Conservation (phyloP, 2,888 invertebrate genomes). For the Eristalis arbustorum region DNA sequence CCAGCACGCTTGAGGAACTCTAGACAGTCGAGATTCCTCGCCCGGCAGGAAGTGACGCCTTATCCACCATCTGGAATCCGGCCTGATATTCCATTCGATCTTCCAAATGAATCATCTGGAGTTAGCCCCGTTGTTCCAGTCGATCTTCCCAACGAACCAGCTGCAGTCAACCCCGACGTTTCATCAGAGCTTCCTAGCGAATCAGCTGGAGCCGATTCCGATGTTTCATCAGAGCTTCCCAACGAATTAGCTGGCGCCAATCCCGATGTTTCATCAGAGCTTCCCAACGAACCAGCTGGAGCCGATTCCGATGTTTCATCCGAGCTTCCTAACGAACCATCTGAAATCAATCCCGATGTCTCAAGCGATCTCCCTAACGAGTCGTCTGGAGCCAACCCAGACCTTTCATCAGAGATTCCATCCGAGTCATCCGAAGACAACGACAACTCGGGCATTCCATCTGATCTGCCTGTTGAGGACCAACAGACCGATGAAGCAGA, state of each 20-base stretch:
- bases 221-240: background rate
- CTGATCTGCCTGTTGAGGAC: background rate
- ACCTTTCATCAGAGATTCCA: too few species aligned
- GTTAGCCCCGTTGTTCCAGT: background rate
- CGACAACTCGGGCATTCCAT: background rate
- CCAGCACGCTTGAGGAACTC: constrained; percentile 44
- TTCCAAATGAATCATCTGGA: constrained; percentile 42
- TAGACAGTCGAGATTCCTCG: constrained; percentile 25
- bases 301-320: too few species aligned
- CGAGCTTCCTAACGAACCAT: background rate
- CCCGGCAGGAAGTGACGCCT: constrained; percentile 49
- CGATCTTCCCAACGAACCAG: background rate
- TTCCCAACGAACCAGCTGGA: too few species aligned
- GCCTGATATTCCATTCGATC: constrained; percentile 51
- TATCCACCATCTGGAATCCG: constrained; percentile 60
- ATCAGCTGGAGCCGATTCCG: background rate
- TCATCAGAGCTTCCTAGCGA: background rate
- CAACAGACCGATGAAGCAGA: background rate
- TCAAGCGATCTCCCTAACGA: too few species aligned
- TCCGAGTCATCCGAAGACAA: too few species aligned
- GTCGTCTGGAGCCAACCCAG: too few species aligned
- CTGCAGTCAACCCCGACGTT: background rate
- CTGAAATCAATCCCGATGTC: background rate
- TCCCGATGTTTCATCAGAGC: background rate
- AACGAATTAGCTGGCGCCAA: background rate